These are phyloP conservation scores for Panulirus ornatus DNA, from an alignment of 1,140 invertebrate species.

Conservation along the genomic window DNA sequence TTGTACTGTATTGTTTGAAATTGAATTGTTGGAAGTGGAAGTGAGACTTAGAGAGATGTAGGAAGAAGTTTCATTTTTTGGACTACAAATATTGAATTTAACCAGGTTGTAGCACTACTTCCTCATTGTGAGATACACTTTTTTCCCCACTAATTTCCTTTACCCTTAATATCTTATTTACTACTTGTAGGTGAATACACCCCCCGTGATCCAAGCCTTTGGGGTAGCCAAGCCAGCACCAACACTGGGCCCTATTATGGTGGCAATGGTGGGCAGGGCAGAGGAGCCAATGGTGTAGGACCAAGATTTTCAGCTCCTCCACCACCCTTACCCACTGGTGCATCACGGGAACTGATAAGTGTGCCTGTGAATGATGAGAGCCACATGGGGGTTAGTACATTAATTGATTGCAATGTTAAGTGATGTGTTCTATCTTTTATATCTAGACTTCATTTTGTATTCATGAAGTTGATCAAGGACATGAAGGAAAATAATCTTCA, in stretches of 20 bases:
- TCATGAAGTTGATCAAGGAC: too few species aligned
- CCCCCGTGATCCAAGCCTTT: constrained; percentile 71
- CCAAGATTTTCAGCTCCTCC: constrained; percentile 77
- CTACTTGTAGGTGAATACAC: constrained; percentile 69
- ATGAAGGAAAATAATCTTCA: too few species aligned
- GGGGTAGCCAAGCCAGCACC: constrained; percentile 49
- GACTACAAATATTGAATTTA: too few species aligned
- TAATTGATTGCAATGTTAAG: constrained; percentile 54
- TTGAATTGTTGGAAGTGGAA: too few species aligned
- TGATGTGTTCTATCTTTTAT: too few species aligned
- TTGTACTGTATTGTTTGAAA: too few species aligned
- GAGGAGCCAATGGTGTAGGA: constrained; percentile 40
- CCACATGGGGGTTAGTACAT: constrained; percentile 77
- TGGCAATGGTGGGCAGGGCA: constrained; percentile 37
- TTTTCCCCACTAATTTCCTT: background rate
- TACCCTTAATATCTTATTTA: background rate
- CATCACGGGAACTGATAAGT: constrained; percentile 65
- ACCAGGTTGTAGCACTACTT: background rate
- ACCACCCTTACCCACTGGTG: constrained; percentile 75
- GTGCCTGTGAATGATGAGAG: constrained; percentile 69
- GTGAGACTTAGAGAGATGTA: too few species aligned
- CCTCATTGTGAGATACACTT: background rate
- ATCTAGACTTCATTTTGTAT: too few species aligned
- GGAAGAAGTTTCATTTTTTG: too few species aligned
- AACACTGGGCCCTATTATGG: constrained; percentile 52